A percentile compares a stretch with the other conserved stretches of the same genome.
Evolutionary conservation across 2,797 vertebrate genomes (phyloP).

Genomic region (Knipowitschia caucasica): DNA sequence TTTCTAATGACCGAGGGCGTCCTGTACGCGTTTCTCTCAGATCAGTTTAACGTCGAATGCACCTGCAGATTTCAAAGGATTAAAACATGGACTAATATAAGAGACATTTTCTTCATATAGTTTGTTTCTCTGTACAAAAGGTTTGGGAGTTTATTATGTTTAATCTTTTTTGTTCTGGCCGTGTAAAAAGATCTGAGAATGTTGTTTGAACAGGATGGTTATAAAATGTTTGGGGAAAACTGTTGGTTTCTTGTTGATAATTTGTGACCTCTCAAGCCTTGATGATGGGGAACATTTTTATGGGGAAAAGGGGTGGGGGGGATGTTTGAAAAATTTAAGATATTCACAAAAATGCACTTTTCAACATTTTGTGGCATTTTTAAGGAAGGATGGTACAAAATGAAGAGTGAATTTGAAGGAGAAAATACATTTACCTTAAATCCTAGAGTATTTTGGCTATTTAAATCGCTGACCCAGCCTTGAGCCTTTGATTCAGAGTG

Average conservation of each 20-base stretch:
- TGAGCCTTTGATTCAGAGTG: constrained; percentile 80
- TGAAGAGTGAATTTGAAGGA: constrained; percentile 79
- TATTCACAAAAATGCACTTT: constrained; percentile 80
- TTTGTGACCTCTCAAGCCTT: constrained; percentile 81
- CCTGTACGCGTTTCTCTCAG: constrained; percentile 76
- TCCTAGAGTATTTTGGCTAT: constrained; percentile 80
- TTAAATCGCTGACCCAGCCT: constrained; percentile 79
- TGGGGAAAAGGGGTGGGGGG: constrained; percentile 48
- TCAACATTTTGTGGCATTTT: constrained; percentile 84
- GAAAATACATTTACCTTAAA: constrained; percentile 67
- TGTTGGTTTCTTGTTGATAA: constrained; percentile 80
- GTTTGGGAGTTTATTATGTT: constrained; percentile 87
- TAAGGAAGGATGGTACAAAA: constrained; percentile 77
- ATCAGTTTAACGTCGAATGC: constrained; percentile 74
- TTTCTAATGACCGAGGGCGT: constrained; percentile 76
- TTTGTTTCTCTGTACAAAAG: constrained; percentile 86
- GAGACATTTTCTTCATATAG: constrained; percentile 82
- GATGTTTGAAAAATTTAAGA: constrained; percentile 63
- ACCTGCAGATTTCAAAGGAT: constrained; percentile 74
- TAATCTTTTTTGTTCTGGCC: constrained; percentile 82
- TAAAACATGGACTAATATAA: constrained; percentile 82
- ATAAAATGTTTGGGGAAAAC: constrained; percentile 81
- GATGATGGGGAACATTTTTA: constrained; percentile 69
- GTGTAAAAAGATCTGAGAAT: constrained; percentile 80
- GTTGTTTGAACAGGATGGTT: constrained; percentile 82